These are phyloP conservation scores for Elephas maximus DNA, from an alignment of 2,113 vertebrate species.

Conservation along the genomic window DNA sequence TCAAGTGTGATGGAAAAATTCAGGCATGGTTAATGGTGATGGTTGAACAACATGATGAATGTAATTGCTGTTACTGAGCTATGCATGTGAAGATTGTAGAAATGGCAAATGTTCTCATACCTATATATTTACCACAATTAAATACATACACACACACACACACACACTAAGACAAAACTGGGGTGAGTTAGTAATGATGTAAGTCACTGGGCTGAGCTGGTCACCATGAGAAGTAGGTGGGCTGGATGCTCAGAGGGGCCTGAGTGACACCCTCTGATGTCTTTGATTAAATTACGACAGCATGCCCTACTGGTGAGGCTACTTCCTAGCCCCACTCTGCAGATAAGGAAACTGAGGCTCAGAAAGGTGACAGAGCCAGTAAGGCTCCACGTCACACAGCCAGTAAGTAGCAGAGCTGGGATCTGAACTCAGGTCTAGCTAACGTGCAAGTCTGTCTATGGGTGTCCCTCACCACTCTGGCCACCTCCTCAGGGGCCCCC, in stretches of 20 bases:
- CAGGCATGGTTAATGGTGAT: neutral
- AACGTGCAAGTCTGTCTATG: neutral
- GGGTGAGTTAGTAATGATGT: neutral
- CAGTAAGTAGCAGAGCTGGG: neutral
- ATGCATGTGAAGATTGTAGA: neutral
- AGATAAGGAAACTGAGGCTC: neutral
- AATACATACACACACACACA: no score
- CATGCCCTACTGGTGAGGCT: rapidly evolving
- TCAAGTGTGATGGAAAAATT: neutral
- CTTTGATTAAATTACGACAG: neutral
- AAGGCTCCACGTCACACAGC: neutral
- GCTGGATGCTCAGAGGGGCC: no score
- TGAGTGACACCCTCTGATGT: neutral
- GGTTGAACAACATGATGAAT: neutral
- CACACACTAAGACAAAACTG: neutral
- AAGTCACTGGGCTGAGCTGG: no score
- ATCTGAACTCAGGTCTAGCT: neutral
- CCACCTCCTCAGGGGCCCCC: neutral
- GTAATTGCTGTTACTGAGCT: neutral
- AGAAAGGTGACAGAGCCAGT: neutral
- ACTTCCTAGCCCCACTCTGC: neutral
- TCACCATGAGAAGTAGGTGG: no score
- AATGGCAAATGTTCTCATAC: neutral
- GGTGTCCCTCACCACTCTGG: neutral
- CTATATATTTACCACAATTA: neutral